Evolutionary conservation across 2,113 vertebrate species (phyloP), one percentile per base, ranked within the genome.

Genomic region (Tonatia bakeri): DNA sequence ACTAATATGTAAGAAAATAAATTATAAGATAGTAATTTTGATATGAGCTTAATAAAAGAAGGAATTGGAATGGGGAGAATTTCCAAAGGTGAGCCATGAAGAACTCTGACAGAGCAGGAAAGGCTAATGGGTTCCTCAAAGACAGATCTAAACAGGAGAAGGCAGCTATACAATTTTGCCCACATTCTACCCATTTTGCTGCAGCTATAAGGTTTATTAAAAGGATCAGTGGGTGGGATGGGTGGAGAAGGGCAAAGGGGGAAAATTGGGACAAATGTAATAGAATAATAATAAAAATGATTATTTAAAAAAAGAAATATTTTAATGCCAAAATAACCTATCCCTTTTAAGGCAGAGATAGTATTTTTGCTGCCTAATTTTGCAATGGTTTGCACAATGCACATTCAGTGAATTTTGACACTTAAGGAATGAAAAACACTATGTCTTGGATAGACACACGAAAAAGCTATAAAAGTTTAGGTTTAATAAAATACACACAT

Each of bases 391-490:
- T 95, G 15, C 14, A 61, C 14, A 80, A 26, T 40, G 69, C 83
- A 86, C 14, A 61, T 17, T 64, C 13, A 83, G 59, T 91, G 73
- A 31, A 52, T 69, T 72, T 93, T 81, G 88, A 91, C 45, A 94
- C 36, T 52, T 45, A 83, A 73, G n/a, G 45, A 80, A 50, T 96
- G 33, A 92, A 67, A 94, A 92, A 87, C 54, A 85, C 19, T 50
- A 1, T 38, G 17, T 69, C 33, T 72, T 94, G 84, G 16, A 80
- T 64, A 7, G 3, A 2, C 52, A 88, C 90, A 64, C 61, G 26
- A 61, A 52, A 96, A 88, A 95, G 33, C 38, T 84, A 70, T 77
- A 50, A 82, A 28, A 94, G 45, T 93, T 56, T 47, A 70, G 14
- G 40, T 43, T 94, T 70, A 36, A 33, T 61, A 73, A 90, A 82